Evolutionary conservation across 2,797 vertebrate species (phyloP).

Genomic region (Premnoplex brunnescens): DNA sequence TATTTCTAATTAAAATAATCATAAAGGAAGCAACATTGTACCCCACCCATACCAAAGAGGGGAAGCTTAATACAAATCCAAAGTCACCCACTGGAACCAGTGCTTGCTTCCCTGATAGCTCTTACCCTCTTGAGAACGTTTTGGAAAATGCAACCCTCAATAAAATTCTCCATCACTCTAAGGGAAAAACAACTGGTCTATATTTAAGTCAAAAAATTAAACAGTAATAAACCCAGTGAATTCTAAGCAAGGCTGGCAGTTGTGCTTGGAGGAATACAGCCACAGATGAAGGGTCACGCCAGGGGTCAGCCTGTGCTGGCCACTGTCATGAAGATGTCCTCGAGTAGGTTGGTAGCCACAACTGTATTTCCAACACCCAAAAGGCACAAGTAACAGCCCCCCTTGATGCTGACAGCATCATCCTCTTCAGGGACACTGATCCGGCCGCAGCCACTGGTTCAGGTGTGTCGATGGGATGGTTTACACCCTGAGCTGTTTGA

Average conservation of each 20-base stretch:
- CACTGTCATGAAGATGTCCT: neutral
- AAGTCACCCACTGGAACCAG: neutral
- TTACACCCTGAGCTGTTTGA: neutral
- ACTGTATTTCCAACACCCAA: neutral
- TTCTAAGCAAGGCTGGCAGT: neutral
- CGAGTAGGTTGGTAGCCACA: neutral
- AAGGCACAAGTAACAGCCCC: neutral
- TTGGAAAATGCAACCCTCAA: neutral
- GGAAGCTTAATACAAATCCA: neutral
- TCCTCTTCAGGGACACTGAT: neutral
- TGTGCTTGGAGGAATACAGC: neutral
- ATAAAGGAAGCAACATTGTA: neutral
- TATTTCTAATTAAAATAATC: neutral
- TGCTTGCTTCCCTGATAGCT: neutral
- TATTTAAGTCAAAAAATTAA: slow-evolving; percentile 10
- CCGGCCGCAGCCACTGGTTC: neutral
- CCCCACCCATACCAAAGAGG: neutral
- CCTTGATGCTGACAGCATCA: neutral
- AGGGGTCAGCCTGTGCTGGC: neutral
- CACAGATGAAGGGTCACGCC: neutral
- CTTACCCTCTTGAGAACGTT: neutral
- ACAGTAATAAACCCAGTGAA: neutral
- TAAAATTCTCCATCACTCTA: neutral
- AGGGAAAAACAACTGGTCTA: neutral
- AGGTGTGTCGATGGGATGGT: neutral